Conservation (phyloP, 2,797 vertebrate species). For the Neostethus bicornis region DNA sequence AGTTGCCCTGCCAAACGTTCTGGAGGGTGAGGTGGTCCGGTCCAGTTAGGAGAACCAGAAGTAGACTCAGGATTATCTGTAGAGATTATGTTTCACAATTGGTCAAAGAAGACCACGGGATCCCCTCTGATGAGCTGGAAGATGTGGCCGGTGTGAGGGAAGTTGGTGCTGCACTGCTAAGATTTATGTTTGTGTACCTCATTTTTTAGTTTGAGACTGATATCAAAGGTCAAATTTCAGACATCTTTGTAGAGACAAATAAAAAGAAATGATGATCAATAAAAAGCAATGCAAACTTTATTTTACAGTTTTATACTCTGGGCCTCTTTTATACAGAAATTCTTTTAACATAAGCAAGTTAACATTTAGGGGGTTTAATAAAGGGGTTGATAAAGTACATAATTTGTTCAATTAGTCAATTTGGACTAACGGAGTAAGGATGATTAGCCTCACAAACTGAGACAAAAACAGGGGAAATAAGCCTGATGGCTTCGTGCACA, state of each 20-base stretch:
- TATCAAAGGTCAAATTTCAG: too few relatives aligned
- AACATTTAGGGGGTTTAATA: conserved; percentile 1
- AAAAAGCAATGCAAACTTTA: conserved; percentile 58
- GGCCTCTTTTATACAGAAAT: conserved; percentile 29
- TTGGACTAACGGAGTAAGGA: conserved; percentile 8
- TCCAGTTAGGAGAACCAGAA: too few relatives aligned
- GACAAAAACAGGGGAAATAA: conserved; percentile 11
- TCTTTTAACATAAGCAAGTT: conserved; percentile 24
- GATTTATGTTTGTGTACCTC: too few relatives aligned
- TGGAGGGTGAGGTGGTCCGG: too few relatives aligned
- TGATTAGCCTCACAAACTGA: conserved; percentile 13
- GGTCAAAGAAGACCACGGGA: too few relatives aligned
- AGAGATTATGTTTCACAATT: too few relatives aligned
- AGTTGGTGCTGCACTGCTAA: too few relatives aligned
- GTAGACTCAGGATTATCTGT: too few relatives aligned
- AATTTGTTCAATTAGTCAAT: conserved; percentile 15
- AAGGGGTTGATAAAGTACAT: conserved; percentile 44
- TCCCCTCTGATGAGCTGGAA: too few relatives aligned
- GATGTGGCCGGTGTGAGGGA: too few relatives aligned
- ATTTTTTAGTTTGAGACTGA: too few relatives aligned
- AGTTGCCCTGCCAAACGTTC: too few relatives aligned
- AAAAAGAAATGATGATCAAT: conserved; percentile 4
- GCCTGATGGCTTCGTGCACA: conserved; percentile 6
- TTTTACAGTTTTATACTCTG: conserved; percentile 44
- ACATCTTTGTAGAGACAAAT: background rate